phyloP scores from a whole-genome alignment of 35 echinoderm and acorn worm genomes.

The Hemicentrotus pulcherrimus region DNA sequence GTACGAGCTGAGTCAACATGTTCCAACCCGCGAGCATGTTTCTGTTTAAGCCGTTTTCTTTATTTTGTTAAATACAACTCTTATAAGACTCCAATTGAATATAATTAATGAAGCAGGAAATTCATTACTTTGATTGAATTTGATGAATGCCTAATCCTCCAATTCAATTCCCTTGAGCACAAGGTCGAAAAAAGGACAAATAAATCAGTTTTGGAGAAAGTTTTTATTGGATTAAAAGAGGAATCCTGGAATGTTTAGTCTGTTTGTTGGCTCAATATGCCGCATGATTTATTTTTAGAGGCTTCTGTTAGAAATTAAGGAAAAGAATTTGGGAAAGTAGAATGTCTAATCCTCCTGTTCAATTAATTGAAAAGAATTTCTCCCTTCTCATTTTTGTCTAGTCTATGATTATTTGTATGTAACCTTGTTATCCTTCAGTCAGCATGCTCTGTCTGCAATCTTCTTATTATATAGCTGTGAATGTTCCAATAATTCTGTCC shows the following conservation, averaged over 20 bases:
- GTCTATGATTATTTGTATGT: not conserved
- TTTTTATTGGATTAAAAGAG: not conserved
- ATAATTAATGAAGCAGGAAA: no score
- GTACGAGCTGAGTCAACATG: no score
- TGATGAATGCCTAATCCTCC: not conserved
- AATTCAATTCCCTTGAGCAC: not conserved
- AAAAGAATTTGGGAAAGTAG: not conserved
- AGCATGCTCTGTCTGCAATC: not conserved
- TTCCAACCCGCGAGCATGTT: no score
- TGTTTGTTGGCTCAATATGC: not conserved
- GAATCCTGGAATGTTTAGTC: not conserved
- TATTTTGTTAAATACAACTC: no score
- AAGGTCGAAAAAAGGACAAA: not conserved
- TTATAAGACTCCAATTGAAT: no score
- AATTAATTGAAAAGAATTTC: not conserved
- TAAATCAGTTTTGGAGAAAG: no score
- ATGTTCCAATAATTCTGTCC: not conserved
- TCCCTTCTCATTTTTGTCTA: not conserved
- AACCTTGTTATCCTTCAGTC: not conserved
- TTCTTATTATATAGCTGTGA: not conserved
- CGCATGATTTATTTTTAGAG: not conserved
- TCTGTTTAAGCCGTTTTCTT: no score
- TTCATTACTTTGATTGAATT: no score
- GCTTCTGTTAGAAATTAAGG: not conserved
- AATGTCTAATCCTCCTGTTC: not conserved